phyloP scores from a whole-genome alignment of 2,113 vertebrate genomes.

The Antigone vipio region DNA sequence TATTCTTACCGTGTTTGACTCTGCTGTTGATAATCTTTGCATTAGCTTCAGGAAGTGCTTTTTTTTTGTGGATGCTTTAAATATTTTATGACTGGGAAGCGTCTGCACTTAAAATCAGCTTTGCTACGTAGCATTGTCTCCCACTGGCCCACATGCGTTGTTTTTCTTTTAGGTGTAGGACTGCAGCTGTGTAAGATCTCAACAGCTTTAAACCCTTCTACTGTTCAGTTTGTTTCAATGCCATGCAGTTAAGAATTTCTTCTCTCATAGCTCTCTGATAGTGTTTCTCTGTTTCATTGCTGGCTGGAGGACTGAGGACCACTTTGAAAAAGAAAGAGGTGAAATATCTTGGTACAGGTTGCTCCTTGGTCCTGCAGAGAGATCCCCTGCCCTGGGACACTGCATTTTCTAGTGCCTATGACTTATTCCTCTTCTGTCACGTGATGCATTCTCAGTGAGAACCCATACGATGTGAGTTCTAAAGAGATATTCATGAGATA shows the following conservation, averaged over 20 bases:
- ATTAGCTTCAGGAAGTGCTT: background rate
- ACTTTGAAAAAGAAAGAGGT: background rate
- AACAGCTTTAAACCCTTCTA: background rate
- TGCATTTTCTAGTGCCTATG: background rate
- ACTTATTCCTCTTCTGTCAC: rapidly evolving
- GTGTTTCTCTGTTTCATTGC: background rate
- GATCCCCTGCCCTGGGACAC: background rate
- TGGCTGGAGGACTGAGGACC: background rate
- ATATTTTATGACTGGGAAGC: background rate
- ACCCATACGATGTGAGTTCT: background rate
- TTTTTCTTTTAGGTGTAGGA: background rate
- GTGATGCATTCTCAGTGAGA: background rate
- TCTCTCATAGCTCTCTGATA: background rate
- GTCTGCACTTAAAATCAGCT: background rate
- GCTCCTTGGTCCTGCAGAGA: background rate
- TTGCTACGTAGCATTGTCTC: background rate
- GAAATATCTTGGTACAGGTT: background rate
- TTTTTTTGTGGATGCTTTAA: background rate
- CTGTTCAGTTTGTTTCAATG: background rate
- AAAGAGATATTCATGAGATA: background rate
- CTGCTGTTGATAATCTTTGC: background rate
- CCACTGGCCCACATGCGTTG: rapidly evolving
- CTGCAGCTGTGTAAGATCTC: background rate
- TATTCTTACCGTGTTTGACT: background rate
- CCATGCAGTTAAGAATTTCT: background rate